These are phyloP conservation scores for Amiota communis DNA, from an alignment of 2,888 invertebrate species.

Conservation along the genomic window DNA sequence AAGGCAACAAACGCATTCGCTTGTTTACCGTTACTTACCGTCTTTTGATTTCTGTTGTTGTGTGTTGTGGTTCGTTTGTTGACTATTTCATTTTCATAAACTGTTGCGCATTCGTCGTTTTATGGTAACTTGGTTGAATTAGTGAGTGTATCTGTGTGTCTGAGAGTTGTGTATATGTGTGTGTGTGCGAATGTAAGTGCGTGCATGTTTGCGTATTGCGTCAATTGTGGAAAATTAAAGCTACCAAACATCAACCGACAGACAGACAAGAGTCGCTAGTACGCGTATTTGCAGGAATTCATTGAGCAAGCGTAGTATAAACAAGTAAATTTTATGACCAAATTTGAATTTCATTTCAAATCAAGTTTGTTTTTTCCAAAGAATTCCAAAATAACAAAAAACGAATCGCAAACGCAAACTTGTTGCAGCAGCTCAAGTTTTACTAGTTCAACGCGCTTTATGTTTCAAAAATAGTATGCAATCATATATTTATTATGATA, in stretches of 20 bases:
- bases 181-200: neutral
- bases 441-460: no score
- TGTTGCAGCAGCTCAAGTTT: no score
- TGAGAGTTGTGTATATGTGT: neutral
- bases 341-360: no score
- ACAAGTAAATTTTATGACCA: no score
- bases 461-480: no score
- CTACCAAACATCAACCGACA: no score
- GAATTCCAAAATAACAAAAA: no score
- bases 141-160: neutral
- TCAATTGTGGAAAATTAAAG: no score
- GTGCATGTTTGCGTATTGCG: neutral
- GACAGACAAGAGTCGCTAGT: no score
- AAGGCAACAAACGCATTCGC: conserved; percentile 7
- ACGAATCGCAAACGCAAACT: no score
- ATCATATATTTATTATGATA: no score
- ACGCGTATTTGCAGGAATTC: neutral
- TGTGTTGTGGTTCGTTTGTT: conserved; percentile 7
- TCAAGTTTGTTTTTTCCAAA: no score
- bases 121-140: neutral
- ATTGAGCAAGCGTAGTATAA: neutral
- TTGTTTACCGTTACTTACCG: conserved; percentile 15
- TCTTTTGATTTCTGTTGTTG: conserved; percentile 4
- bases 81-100: conserved; percentile 11
- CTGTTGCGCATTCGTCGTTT: conserved; percentile 15